These are phyloP conservation scores for Caenorhabditis sp. DNA, from an alignment of 2,888 invertebrate species.

Conservation along the genomic window DNA sequence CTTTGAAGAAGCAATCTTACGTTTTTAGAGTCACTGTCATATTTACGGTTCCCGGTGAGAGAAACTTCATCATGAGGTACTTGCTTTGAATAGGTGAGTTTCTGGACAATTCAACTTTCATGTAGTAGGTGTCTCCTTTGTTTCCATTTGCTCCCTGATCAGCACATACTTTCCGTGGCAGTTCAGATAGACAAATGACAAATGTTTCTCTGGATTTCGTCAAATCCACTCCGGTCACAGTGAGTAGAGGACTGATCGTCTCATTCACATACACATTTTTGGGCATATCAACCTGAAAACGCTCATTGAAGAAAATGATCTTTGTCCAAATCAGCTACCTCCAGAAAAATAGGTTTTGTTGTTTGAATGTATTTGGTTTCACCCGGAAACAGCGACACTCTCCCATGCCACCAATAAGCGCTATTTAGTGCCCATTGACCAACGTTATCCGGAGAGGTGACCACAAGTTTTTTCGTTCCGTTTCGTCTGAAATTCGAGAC, in stretches of 20 bases:
- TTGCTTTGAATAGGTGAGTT: conserved; percentile 71
- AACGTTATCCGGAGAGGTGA: conserved; percentile 64
- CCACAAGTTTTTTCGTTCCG: conserved; percentile 53
- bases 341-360: conserved; percentile 67
- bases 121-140: conserved; percentile 68
- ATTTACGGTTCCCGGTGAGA: conserved; percentile 64
- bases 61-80: conserved; percentile 72
- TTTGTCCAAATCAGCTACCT: conserved; percentile 45
- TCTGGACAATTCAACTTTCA: conserved; percentile 70
- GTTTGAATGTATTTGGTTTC: conserved; percentile 53
- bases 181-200: conserved; percentile 70
- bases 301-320: background rate
- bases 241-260: conserved; percentile 78
- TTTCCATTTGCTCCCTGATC: conserved; percentile 73
- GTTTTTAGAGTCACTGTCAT: conserved; percentile 69
- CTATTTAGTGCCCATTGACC: conserved; percentile 68
- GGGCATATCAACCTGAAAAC: conserved; percentile 78
- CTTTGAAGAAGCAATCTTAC: conserved; percentile 26
- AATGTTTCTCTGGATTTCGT: conserved; percentile 56
- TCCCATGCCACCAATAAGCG: conserved; percentile 65
- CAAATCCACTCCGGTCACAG: conserved; percentile 70
- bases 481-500: conserved; percentile 41
- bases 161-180: conserved; percentile 72
- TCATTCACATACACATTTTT: conserved; percentile 80
- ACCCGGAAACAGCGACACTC: conserved; percentile 60